These are phyloP conservation scores for Ciconia maguari DNA, from an alignment of 2,113 vertebrate species.

Conservation along the genomic window DNA sequence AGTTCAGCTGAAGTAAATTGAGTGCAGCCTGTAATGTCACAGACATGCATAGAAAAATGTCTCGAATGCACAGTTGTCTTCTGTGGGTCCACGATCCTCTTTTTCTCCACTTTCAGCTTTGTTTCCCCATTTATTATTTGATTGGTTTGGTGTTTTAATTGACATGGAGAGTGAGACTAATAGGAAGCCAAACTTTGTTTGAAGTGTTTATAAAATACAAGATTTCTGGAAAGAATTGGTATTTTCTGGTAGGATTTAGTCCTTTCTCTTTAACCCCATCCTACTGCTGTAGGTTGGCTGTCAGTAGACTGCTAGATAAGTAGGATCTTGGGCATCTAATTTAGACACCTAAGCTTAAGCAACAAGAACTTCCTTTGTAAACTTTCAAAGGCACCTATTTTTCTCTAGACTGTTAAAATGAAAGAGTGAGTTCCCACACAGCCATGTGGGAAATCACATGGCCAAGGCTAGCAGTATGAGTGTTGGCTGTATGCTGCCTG, in stretches of 20 bases:
- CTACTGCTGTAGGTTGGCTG: not conserved
- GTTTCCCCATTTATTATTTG: not conserved
- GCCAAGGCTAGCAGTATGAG: not conserved
- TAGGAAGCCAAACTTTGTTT: not conserved
- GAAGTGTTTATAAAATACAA: not conserved
- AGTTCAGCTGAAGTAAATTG: constrained; percentile 24
- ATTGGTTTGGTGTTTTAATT: not conserved
- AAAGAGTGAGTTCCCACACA: not conserved
- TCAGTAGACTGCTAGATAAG: not conserved
- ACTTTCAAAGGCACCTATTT: not conserved
- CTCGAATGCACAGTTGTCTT: not conserved
- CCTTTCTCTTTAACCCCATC: not conserved
- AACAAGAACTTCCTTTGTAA: not conserved
- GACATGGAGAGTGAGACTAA: not conserved
- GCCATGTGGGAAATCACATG: not conserved
- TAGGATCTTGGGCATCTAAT: not conserved
- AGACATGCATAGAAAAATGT: not conserved
- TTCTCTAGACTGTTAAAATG: not conserved
- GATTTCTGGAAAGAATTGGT: not conserved
- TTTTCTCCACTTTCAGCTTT: not conserved
- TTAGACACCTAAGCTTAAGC: not conserved
- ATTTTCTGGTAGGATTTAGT: not conserved
- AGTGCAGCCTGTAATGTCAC: not conserved
- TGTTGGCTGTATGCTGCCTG: not conserved
- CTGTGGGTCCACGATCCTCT: not conserved